Evolutionary conservation across 1,140 invertebrate genomes (phyloP).

Genomic region (Linepithema humile): DNA sequence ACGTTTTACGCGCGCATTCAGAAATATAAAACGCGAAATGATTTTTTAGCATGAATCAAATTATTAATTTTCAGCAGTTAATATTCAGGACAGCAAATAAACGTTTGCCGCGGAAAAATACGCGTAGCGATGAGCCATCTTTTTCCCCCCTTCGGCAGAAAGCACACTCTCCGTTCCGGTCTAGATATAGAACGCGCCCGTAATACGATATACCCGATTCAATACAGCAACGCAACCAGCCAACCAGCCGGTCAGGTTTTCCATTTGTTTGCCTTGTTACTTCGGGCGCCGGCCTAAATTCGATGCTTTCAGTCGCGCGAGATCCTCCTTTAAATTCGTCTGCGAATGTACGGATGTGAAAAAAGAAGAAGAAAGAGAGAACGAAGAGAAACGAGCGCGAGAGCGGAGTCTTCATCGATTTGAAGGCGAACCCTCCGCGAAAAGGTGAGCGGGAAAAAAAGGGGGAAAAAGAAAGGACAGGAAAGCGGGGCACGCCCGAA

Average conservation of each 20-base stretch:
- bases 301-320: slow-evolving; percentile 50
- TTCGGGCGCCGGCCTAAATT: slow-evolving; percentile 41
- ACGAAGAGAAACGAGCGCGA: not conserved
- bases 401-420: slow-evolving; percentile 40
- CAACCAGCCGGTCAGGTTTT: slow-evolving; percentile 34
- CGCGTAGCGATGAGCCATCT: not conserved
- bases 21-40: not conserved
- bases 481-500: slow-evolving; percentile 33
- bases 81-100: slow-evolving; percentile 10
- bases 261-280: slow-evolving; percentile 52
- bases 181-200: slow-evolving; percentile 28
- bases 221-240: slow-evolving; percentile 31
- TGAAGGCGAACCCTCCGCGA: slow-evolving; percentile 3
- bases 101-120: slow-evolving; percentile 9
- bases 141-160: not conserved
- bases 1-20: not conserved
- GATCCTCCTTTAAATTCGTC: slow-evolving; percentile 32
- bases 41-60: slow-evolving; percentile 5
- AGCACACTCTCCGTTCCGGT: slow-evolving; percentile 1
- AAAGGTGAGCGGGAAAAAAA: slow-evolving; percentile 21
- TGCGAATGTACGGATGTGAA: slow-evolving; percentile 34
- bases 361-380: not conserved
- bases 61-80: slow-evolving; percentile 32
- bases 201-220: slow-evolving; percentile 52
- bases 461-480: not conserved